Evolutionary conservation across 2,888 invertebrate genomes (phyloP), one percentile per base, ranked within the genome.

Genomic region (Eurytoma californica): DNA sequence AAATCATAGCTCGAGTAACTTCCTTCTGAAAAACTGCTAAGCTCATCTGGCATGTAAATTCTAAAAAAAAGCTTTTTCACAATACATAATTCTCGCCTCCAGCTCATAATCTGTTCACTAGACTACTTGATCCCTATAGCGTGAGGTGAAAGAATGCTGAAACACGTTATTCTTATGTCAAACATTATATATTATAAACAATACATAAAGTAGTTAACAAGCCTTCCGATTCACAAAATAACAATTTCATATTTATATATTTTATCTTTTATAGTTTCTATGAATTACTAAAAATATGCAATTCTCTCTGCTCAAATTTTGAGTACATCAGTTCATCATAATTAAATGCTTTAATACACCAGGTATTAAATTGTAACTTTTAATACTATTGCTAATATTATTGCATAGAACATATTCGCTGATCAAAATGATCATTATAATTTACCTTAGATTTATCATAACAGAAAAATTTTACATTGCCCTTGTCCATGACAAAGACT

Each of bases 131-230:
- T 82, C 80, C 79, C 81, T 85, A 88, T 84, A 82, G 86, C 83
- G 84, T 85, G 86, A 85, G 86, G 88, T 86, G 88, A 86, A 89
- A 89, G 87, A 86, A 88, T 87, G 87, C 89, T 89, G 89, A 89
- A 89, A 89, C 88, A 89, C 82, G 83, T 86, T 85, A 85, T 84
- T 86, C 86, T 77, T 73, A 82, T 79, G 79, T 79, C 78, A 79
- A 79, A 77, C 58, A 57, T 74, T 78, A 74, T 83, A 81, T 83
- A 83, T 80, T 82, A 76, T 72, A 81, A 82, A 83, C 70, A 83
- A 74, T 83, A 83, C 82, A 80, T 79, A 83, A 83, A 69, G 72
- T 79, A 77, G 72, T 83, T 74, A 83, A 80, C 80, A 82, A 75
- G 57, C 67, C 49, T 78, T 77, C 70, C 20, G 61, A 66, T 78